Percentiles rank a stretch among this genome's conserved stretches.
These are phyloP conservation scores for Drosophila bocki DNA, from an alignment of 1,140 invertebrate genomes.

Conservation along the genomic window DNA sequence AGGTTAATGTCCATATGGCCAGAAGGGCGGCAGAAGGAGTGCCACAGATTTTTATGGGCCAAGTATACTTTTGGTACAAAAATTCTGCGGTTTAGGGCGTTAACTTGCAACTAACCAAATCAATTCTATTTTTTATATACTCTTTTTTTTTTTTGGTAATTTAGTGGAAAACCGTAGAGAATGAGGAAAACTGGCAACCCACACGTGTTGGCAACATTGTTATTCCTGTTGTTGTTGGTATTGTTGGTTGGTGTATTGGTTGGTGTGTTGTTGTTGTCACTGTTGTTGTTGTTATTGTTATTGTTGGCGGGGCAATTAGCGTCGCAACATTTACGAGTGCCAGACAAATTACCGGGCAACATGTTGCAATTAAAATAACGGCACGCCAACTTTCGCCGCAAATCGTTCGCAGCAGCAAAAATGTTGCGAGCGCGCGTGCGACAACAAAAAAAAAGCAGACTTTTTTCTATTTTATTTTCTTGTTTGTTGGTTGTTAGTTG, in stretches of 20 bases:
- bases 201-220: conserved; percentile 48
- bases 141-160: conserved; percentile 1
- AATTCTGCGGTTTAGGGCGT: conserved; percentile 60
- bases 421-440: conserved; percentile 76
- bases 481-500: conserved; percentile 15
- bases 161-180: conserved; percentile 22
- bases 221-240: conserved; percentile 38
- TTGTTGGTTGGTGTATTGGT: conserved; percentile 21
- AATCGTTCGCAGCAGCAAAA: conserved; percentile 62
- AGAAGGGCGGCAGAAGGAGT: conserved; percentile 9
- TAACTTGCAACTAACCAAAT: conserved; percentile 61
- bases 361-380: conserved; percentile 83
- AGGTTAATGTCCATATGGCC: conserved; percentile 69
- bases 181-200: conserved; percentile 34
- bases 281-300: conserved; percentile 18
- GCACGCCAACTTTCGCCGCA: conserved; percentile 79
- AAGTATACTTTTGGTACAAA: conserved; percentile 26
- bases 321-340: conserved; percentile 80
- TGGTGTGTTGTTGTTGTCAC: conserved; percentile 18
- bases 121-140: conserved; percentile 41
- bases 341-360: conserved; percentile 80
- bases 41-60: conserved; percentile 5
- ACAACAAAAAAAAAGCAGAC: conserved; percentile 46
- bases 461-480: not conserved
- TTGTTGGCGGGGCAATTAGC: conserved; percentile 66